Evolutionary conservation across 2,888 invertebrate genomes (phyloP), one percentile per base, ranked within the genome.

Genomic region (Stenchaetothrips biformis): DNA sequence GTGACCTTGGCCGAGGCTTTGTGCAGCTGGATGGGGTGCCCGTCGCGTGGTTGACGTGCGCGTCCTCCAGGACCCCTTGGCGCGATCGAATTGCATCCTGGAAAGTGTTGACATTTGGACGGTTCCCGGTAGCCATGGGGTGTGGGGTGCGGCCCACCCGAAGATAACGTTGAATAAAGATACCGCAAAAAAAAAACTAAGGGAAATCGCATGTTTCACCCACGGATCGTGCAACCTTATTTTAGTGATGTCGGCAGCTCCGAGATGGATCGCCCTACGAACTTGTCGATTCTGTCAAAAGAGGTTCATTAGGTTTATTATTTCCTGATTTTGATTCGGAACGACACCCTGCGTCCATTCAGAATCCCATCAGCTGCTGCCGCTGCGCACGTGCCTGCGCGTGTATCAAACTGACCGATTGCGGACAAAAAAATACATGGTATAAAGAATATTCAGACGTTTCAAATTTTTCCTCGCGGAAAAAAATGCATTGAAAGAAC

Each of bases 301-400:
- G 67, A 74, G 25, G 21, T 74, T 74, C 21, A 74, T 74, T 74
- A 74, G 67, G 67, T 74, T 74, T 25, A 74, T 59, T 59, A 59
- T 59, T 18, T 74, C 67, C 11, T 74, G 21, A 74, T 74, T 37
- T 1, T 74, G 67, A 74, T 74, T 74, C 25, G 21, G 25, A 74
- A 25, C 25, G 21, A 25, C 21, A 74, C n/a, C 21, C 21, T 4
- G 21, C 11, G 21, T 25, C 67, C n/a, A 11, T 11, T 25, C 3
- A 21, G 7, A 11, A 74, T 11, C 21, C 67, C 11, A 74, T 74
- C 25, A 25, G 67, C 67, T 25, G 67, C 67, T 74, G 67, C 67
- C 25, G 67, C 9, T 59, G 59, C 13, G 59, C 59, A 18, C 59
- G 37, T 37, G 37, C 37, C 37, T 37, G 37, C 37, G 37, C 37